Conservation (phyloP, 1,140 invertebrate species). For the Orius laevigatus region DNA sequence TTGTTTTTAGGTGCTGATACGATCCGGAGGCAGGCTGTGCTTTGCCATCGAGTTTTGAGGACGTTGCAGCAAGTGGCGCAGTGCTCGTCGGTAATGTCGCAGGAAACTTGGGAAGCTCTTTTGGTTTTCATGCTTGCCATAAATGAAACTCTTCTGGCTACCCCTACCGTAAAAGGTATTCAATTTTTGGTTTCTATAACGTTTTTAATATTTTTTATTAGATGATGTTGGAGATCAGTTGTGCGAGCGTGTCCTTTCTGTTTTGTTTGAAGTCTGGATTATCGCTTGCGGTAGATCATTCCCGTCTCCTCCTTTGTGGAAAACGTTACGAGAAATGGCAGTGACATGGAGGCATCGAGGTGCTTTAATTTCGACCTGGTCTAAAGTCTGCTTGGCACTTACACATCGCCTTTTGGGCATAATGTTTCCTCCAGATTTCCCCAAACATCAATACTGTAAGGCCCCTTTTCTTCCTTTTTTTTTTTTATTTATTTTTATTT, state of each 20-base stretch:
- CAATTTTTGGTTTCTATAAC: not conserved
- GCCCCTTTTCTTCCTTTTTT: constrained; percentile 18
- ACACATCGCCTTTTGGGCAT: constrained; percentile 68
- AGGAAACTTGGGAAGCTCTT: constrained; percentile 81
- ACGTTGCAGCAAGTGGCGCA: constrained; percentile 77
- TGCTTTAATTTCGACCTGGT: constrained; percentile 88
- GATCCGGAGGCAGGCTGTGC: constrained; percentile 82
- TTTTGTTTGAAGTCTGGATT: constrained; percentile 90
- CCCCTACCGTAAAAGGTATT: constrained; percentile 67
- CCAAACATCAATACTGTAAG: constrained; percentile 66
- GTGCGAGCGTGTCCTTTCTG: constrained; percentile 81
- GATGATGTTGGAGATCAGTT: constrained; percentile 90
- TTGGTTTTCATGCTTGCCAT: constrained; percentile 82
- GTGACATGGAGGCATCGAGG: constrained; percentile 83
- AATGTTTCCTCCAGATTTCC: constrained; percentile 79
- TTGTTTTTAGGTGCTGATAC: constrained; percentile 53
- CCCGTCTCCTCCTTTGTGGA: constrained; percentile 88
- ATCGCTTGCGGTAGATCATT: constrained; percentile 78
- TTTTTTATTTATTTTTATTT: constrained; percentile 19
- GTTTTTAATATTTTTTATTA: constrained; percentile 20
- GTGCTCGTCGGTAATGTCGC: constrained; percentile 55
- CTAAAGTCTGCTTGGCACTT: constrained; percentile 75
- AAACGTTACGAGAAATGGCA: constrained; percentile 84
- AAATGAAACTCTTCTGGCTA: constrained; percentile 78
- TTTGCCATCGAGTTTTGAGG: constrained; percentile 85